phyloP scores from a whole-genome alignment of 2,113 vertebrate genomes.

The Dasypus novemcinctus region DNA sequence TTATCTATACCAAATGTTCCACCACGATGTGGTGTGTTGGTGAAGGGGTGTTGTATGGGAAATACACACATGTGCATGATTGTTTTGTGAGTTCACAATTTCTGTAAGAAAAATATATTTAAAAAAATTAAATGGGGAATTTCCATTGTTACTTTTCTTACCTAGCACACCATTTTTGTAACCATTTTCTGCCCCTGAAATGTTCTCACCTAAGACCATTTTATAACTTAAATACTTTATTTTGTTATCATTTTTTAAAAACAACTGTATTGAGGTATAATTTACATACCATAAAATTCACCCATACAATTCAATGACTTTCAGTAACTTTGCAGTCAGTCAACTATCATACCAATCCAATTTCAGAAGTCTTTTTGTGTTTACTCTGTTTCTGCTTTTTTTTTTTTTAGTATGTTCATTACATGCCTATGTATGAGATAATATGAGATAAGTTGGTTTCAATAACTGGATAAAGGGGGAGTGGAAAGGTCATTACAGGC shows the following conservation, averaged over 20 bases:
- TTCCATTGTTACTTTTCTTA: background rate
- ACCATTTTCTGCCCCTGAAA: background rate
- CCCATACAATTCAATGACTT: background rate
- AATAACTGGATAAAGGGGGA: background rate
- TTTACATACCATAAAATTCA: background rate
- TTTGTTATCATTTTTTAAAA: slow-evolving; percentile 33
- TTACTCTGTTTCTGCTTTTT: background rate
- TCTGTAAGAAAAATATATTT: too few relatives aligned
- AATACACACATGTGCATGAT: too few relatives aligned
- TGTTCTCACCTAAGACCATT: background rate
- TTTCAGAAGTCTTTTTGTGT: slow-evolving; percentile 24
- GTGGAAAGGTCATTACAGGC: background rate
- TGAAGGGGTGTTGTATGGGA: too few relatives aligned
- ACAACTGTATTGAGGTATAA: background rate
- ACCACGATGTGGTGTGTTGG: too few relatives aligned
- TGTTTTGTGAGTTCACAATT: too few relatives aligned
- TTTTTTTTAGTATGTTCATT: background rate
- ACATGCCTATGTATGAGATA: background rate
- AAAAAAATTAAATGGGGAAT: background rate
- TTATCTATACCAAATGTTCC: too few relatives aligned
- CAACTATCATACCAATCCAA: background rate
- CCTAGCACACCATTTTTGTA: background rate
- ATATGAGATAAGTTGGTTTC: background rate
- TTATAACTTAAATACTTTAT: slow-evolving; percentile 32
- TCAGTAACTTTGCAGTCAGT: background rate